phyloP scores from a whole-genome alignment of 2,888 invertebrate species.

The Acrocyrtus sp. region DNA sequence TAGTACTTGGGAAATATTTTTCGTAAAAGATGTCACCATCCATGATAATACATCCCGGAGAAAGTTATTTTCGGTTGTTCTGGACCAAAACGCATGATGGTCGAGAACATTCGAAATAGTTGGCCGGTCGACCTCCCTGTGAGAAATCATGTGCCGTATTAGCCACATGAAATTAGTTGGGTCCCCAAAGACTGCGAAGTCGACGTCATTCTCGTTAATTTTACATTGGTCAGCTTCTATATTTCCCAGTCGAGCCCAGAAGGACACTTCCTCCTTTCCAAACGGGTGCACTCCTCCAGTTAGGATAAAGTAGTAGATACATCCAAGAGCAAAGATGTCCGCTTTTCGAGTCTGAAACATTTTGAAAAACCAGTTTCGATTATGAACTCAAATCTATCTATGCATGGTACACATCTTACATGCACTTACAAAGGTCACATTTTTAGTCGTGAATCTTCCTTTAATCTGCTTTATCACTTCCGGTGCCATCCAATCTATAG shows the following conservation, averaged over 20 bases:
- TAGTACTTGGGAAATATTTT: too few species aligned
- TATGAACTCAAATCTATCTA: too few species aligned
- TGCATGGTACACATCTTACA: too few species aligned
- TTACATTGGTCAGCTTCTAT: background rate
- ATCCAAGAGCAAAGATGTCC: constrained; percentile 97
- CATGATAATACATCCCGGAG: too few species aligned
- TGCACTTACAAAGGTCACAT: background rate
- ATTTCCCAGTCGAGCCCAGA: background rate
- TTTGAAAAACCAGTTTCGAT: background rate
- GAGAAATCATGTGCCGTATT: background rate
- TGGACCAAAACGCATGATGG: background rate
- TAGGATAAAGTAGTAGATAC: constrained; percentile 95
- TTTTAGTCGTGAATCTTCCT: background rate
- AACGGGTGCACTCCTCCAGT: constrained; percentile 92
- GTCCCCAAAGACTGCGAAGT: background rate
- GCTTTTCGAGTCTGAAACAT: constrained; percentile 74
- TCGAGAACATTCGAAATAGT: background rate
- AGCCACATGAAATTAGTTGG: background rate
- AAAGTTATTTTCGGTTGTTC: too few species aligned
- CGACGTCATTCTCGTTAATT: background rate
- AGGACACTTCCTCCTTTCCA: constrained; percentile 74
- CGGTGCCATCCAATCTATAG: background rate
- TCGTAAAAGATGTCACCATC: too few species aligned
- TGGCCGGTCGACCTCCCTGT: background rate
- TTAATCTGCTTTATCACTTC: background rate